Percentiles rank a stretch among this genome's conserved stretches.
These are phyloP conservation scores for Genyomyrus donnyi DNA, from an alignment of 2,113 vertebrate species.

Conservation along the genomic window DNA sequence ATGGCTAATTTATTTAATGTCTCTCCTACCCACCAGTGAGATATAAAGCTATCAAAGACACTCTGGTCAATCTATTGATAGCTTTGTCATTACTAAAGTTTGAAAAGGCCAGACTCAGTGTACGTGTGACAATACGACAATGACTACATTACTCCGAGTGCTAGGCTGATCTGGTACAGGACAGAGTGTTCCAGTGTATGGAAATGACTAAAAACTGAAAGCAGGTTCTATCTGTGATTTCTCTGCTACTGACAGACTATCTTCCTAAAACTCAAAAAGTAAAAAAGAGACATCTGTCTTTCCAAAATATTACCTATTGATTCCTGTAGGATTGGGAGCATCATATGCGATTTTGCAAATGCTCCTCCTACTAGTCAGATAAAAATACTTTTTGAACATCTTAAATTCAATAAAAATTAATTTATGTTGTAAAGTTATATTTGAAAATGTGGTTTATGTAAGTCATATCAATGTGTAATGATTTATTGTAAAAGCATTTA, in stretches of 20 bases:
- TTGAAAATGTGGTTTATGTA: background rate
- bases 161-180: background rate
- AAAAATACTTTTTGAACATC: background rate
- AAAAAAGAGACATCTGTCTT: background rate
- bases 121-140: background rate
- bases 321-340: background rate
- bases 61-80: background rate
- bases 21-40: background rate
- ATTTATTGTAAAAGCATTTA: background rate
- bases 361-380: background rate
- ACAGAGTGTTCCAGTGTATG: background rate
- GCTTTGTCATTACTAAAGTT: background rate
- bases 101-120: background rate
- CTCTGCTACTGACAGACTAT: background rate
- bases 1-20: background rate
- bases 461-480: background rate
- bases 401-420: background rate
- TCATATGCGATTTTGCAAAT: background rate
- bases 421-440: background rate
- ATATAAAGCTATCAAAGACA: background rate
- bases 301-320: background rate
- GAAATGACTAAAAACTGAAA: background rate
- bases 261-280: background rate
- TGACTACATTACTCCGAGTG: background rate
- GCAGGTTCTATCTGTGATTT: background rate